Evolutionary conservation across 37 sponge, comb jelly and placozoan species (phyloP).

Genomic region (Tethya wilhelma): DNA sequence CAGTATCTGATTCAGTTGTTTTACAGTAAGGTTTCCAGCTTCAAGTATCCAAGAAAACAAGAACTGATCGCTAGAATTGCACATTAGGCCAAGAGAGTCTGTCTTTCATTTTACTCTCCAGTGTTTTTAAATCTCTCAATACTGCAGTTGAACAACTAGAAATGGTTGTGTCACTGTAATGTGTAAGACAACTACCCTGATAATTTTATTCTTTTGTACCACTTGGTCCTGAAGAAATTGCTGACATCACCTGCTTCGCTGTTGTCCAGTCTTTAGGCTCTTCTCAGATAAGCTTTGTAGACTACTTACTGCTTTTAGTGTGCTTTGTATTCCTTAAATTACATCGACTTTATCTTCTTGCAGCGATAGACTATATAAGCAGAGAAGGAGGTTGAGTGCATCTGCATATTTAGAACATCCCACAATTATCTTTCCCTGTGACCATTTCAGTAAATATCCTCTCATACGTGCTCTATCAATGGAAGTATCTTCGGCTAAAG

Average conservation of each 20-base stretch:
- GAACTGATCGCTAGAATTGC: conserved; percentile 38
- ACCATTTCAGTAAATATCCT: conserved; percentile 56
- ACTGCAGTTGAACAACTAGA: conserved; percentile 2
- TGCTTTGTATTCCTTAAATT: conserved; percentile 46
- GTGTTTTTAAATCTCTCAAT: conserved; percentile 24
- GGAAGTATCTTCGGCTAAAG: conserved; percentile 22
- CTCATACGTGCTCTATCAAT: conserved; percentile 32
- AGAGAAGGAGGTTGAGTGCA: conserved; percentile 56
- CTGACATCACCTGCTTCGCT: conserved; percentile 29
- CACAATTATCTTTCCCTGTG: conserved; percentile 27
- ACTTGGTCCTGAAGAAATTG: conserved; percentile 21
- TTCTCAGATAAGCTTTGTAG: conserved; percentile 36
- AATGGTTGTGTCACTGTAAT: conserved; percentile 7
- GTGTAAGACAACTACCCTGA: conserved; percentile 41
- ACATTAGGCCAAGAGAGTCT: conserved; percentile 49
- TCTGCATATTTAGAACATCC: conserved; percentile 60
- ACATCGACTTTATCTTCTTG: conserved; percentile 36
- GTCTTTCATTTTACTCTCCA: conserved; percentile 35
- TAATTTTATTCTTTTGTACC: conserved; percentile 30
- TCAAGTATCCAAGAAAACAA: conserved; percentile 48
- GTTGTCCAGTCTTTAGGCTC: conserved; percentile 55
- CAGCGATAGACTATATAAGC: conserved; percentile 57
- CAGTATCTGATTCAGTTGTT: neutral
- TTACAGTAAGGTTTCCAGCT: conserved; percentile 26
- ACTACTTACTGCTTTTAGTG: conserved; percentile 38